Evolutionary conservation across 2,797 vertebrate genomes (phyloP).

Genomic region (Periparus ater): DNA sequence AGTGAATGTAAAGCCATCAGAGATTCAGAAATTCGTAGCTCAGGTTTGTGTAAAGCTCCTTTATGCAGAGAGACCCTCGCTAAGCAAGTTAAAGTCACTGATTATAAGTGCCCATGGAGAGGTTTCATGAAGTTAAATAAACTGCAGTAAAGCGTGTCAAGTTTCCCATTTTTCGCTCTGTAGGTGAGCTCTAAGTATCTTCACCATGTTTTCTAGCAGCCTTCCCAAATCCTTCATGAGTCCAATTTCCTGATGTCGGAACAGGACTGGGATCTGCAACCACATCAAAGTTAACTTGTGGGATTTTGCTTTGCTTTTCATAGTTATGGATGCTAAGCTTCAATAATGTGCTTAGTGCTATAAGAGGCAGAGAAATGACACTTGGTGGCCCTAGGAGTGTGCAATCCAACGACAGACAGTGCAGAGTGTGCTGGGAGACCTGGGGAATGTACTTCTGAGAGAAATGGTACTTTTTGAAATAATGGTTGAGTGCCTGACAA

Average conservation of each 20-base stretch:
- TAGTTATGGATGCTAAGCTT: slow-evolving; percentile 49
- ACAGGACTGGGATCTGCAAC: neutral
- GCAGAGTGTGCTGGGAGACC: neutral
- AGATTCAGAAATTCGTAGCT: neutral
- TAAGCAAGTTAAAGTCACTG: neutral
- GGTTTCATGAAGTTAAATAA: neutral
- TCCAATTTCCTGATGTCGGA: slow-evolving; percentile 26
- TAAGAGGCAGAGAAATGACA: slow-evolving; percentile 27
- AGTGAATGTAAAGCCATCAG: neutral
- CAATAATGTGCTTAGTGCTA: slow-evolving; percentile 38
- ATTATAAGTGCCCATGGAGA: neutral
- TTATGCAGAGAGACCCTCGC: neutral
- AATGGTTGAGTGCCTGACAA: neutral
- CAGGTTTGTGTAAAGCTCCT: neutral
- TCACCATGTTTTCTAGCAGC: neutral
- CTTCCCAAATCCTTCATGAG: slow-evolving; percentile 26
- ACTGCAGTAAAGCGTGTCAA: neutral
- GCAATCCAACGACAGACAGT: neutral
- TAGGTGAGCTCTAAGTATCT: neutral
- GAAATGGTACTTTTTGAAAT: neutral
- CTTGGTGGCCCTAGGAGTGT: neutral
- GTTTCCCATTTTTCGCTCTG: neutral
- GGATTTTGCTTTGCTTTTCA: slow-evolving; percentile 23
- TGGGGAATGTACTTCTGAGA: neutral
- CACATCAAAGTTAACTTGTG: slow-evolving; percentile 37